Percentiles rank a stretch among this genome's conserved stretches.
Conservation (phyloP, 2,888 invertebrate species). For the Dolomedes plantarius region DNA sequence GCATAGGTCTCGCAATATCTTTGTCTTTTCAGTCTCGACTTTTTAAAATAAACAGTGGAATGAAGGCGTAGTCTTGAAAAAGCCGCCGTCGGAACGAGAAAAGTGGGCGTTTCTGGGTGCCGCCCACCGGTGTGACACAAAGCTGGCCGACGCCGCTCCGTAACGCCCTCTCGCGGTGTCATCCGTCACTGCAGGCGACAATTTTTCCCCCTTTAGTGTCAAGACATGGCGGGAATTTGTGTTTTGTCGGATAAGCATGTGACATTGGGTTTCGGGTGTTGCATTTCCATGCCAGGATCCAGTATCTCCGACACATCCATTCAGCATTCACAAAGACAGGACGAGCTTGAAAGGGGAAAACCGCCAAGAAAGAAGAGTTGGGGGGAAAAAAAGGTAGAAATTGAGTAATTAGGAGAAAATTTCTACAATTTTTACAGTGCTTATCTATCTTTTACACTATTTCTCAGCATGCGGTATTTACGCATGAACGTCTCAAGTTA, state of each 20-base stretch:
- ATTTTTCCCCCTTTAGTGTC: background rate
- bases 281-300: background rate
- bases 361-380: too few species aligned
- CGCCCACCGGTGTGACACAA: conserved; percentile 39
- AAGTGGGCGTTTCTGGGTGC: conserved; percentile 34
- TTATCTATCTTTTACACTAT: too few species aligned
- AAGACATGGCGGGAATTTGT: background rate
- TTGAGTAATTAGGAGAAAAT: too few species aligned
- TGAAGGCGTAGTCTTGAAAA: conserved; percentile 6
- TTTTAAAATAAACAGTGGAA: background rate
- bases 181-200: conserved; percentile 43
- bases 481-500: too few species aligned
- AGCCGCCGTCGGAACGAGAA: background rate
- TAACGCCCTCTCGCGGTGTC: conserved; percentile 44
- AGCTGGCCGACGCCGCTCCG: conserved; percentile 12
- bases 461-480: too few species aligned
- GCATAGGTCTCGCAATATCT: background rate
- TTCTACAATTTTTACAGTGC: too few species aligned
- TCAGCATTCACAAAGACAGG: too few species aligned
- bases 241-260: background rate
- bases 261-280: conserved; percentile 5
- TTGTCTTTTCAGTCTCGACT: background rate
- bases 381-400: too few species aligned
- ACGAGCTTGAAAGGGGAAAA: too few species aligned
- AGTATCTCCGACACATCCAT: background rate